Base-by-base conservation (phyloP, 2,888 invertebrate species). In the Chaetogeoica ovagalla region DNA sequence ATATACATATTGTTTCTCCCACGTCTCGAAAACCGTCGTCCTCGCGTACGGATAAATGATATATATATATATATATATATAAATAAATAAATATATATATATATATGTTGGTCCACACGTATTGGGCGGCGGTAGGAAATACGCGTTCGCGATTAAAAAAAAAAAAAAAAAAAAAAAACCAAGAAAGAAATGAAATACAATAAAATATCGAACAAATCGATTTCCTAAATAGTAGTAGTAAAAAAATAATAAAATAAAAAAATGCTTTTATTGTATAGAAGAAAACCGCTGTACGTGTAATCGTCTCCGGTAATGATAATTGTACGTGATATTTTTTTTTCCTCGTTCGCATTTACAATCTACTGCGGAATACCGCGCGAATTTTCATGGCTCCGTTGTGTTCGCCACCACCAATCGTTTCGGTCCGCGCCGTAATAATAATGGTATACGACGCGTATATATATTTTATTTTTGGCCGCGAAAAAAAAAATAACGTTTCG, bases 301-400 rank as follows among this genome's bases (percentile, higher is more conserved):
- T 7, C 21, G 6, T 19, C 21, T 43, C 30, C 4, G 30, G n/a
- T n/a, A n/a, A 43, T 9, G 13, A 39, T 39, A 39, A 39, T 6
- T 39, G 4, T 39, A 39, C 39, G 39, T 8, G 39, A 39, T n/a
- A 30, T 30, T 30, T 30, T 30, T 30, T 30, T 43, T 43, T 43
- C 11, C 43, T 43, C 43, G 43, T 43, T 43, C 43, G 43, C 15
- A 13, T 52, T 52, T 52, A 52, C 52, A 6, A 59, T 21, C 3
- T 3, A 57, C n/a, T 8, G 21, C 19, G 23, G 21, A n/a, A 48
- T 21, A 48, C 69, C 60, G 60, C 76, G 69, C 69, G 30, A 77
- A 76, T 77, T 77, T 77, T 69, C 76, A 77, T 19, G 76, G 76
- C 60, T 69, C 60, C 69, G 76, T 48, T 37, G 7, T 6, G 60